These are phyloP conservation scores for Columba guinea DNA, from an alignment of 2,797 vertebrate genomes.

Conservation along the genomic window DNA sequence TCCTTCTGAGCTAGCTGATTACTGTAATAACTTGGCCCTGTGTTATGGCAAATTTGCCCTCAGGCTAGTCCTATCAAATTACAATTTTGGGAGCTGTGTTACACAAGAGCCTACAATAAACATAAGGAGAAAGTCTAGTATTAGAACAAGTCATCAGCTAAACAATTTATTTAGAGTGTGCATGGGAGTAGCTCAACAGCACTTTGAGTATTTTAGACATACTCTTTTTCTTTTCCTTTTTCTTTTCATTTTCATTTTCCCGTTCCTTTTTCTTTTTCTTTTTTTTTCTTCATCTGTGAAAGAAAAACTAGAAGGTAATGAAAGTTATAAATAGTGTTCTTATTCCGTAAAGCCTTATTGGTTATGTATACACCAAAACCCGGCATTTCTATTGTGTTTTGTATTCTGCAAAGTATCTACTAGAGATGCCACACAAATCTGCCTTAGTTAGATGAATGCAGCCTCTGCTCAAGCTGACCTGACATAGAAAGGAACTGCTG, in stretches of 20 bases:
- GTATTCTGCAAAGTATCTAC: not conserved
- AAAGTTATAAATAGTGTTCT: not conserved
- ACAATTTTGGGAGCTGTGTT: not conserved
- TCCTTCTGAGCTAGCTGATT: not conserved
- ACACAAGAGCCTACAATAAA: not conserved
- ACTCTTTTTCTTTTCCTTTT: not conserved
- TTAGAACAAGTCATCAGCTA: not conserved
- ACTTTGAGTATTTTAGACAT: not conserved
- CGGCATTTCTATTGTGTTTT: not conserved
- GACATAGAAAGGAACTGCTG: not conserved
- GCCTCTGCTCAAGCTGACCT: not conserved
- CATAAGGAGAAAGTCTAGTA: not conserved
- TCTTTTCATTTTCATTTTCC: too few relatives aligned
- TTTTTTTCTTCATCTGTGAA: not conserved
- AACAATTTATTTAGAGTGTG: not conserved
- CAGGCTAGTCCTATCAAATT: not conserved
- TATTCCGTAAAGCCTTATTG: not conserved
- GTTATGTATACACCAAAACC: not conserved
- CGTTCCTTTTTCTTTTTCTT: not conserved
- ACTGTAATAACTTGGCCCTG: not conserved
- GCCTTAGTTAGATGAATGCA: not conserved
- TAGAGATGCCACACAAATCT: not conserved
- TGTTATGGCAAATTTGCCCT: not conserved
- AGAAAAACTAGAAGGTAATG: not conserved
- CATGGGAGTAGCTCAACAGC: not conserved